phyloP scores from a whole-genome alignment of 2,888 invertebrate genomes.

The Penaeus monodon region DNA sequence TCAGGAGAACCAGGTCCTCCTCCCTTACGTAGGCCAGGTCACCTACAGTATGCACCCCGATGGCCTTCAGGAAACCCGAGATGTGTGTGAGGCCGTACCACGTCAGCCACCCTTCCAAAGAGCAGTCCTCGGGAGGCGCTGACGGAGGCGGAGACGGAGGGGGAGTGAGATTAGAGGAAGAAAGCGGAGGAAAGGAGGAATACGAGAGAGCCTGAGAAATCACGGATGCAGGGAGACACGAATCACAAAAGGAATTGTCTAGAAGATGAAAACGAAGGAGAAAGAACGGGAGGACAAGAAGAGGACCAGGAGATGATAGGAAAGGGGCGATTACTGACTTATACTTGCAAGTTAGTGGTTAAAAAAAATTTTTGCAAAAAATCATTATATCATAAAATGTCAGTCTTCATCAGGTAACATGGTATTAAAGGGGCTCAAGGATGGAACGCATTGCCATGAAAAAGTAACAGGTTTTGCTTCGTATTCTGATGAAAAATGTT shows the following conservation, averaged over 20 bases:
- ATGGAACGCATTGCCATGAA: too few relatives aligned
- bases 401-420: too few relatives aligned
- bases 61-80: constrained; percentile 43
- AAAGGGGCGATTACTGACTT: too few relatives aligned
- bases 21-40: constrained; percentile 41
- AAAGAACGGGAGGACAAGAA: background rate
- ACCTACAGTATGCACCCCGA: constrained; percentile 45
- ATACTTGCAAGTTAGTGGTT: too few relatives aligned
- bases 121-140: constrained; percentile 45
- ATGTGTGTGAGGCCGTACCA: constrained; percentile 55
- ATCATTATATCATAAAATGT: too few relatives aligned
- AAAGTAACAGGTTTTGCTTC: too few relatives aligned
- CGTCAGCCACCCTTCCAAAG: constrained; percentile 52
- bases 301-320: background rate
- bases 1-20: constrained; percentile 52
- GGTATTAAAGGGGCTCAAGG: too few relatives aligned
- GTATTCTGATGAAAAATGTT: too few relatives aligned
- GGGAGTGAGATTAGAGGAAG: too few relatives aligned
- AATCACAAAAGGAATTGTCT: constrained; percentile 1
- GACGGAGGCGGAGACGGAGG: constrained; percentile 25
- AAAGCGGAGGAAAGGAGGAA: background rate
- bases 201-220: background rate
- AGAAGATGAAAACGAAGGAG: background rate
- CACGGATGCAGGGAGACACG: constrained; percentile 9
- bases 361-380: too few relatives aligned